Conservation (phyloP, 2,888 invertebrate species). For the Polietes domitor region DNA sequence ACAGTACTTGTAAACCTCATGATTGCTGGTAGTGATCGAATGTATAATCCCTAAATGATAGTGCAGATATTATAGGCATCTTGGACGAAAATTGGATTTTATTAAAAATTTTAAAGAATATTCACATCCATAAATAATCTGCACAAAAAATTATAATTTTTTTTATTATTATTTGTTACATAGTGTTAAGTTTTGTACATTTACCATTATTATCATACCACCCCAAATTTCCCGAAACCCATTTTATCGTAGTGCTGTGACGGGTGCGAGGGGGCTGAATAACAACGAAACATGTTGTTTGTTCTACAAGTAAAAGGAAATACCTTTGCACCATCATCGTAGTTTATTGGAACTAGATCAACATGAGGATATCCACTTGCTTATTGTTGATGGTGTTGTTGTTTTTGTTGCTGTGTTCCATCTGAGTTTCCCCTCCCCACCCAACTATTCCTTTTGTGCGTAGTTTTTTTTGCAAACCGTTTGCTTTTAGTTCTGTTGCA, state of each 20-base stretch:
- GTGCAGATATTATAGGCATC: too few relatives aligned
- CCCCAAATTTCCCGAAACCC: not conserved
- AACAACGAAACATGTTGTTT: conserved; percentile 39
- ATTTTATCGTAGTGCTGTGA: not conserved
- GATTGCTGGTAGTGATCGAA: too few relatives aligned
- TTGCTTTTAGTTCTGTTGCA: conserved; percentile 25
- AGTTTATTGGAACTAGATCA: conserved; percentile 61
- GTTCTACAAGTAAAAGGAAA: conserved; percentile 43
- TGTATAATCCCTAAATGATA: too few relatives aligned
- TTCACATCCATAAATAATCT: too few relatives aligned
- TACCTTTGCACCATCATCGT: conserved; percentile 43
- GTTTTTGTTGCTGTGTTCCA: conserved; percentile 12
- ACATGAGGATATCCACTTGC: conserved; percentile 35
- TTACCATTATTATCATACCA: not conserved
- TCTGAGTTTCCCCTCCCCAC: not conserved
- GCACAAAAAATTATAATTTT: too few relatives aligned
- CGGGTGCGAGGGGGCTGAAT: not conserved
- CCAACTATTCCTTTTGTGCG: conserved; percentile 24
- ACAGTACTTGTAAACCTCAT: too few relatives aligned
- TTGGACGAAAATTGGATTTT: too few relatives aligned
- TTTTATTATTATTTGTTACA: too few relatives aligned
- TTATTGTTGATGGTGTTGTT: conserved; percentile 12
- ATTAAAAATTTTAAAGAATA: too few relatives aligned
- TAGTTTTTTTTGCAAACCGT: conserved; percentile 35
- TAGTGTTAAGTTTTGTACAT: too few relatives aligned